These are phyloP conservation scores for Mycogona germanica DNA, from an alignment of 2,888 invertebrate species.

Conservation along the genomic window DNA sequence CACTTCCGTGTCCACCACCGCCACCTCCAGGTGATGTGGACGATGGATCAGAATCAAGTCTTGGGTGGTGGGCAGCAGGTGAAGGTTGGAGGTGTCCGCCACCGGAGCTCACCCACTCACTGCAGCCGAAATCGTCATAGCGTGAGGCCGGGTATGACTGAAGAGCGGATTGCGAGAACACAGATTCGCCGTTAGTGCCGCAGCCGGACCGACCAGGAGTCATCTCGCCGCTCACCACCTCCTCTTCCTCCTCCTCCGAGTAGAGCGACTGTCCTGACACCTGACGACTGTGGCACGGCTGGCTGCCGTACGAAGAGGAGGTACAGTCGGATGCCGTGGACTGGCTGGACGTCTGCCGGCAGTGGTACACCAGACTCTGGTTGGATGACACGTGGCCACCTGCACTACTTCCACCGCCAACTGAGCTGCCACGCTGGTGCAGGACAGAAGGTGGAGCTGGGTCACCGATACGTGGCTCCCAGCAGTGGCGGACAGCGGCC, in stretches of 20 bases:
- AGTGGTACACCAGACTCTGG: constrained; percentile 16
- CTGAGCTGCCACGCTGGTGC: constrained; percentile 8
- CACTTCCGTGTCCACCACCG: constrained; percentile 1
- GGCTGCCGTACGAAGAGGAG: constrained; percentile 34
- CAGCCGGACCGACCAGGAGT: background rate
- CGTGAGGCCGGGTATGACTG: constrained; percentile 4
- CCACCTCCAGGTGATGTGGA: constrained; percentile 2
- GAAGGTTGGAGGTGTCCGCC: too few relatives aligned
- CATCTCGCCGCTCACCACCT: background rate
- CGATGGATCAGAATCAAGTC: constrained; percentile 7
- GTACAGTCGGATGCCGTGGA: constrained; percentile 20
- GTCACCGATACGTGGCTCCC: constrained; percentile 20
- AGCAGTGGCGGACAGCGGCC: constrained; percentile 20
- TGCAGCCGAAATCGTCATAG: constrained; percentile 3
- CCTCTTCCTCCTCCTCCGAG: constrained; percentile 21
- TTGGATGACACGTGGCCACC: background rate
- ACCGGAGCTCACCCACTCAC: too few relatives aligned
- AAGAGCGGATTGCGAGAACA: constrained; percentile 4
- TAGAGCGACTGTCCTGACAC: constrained; percentile 64
- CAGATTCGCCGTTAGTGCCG: constrained; percentile 3
- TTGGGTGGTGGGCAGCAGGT: too few relatives aligned
- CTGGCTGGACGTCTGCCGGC: constrained; percentile 18
- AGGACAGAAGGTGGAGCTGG: background rate
- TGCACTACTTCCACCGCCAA: too few relatives aligned
- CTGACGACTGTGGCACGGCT: constrained; percentile 66